Percentiles rank a stretch among this genome's conserved stretches.
phyloP scores from a whole-genome alignment of 2,797 vertebrate species.

The Eidolon dupreanum region DNA sequence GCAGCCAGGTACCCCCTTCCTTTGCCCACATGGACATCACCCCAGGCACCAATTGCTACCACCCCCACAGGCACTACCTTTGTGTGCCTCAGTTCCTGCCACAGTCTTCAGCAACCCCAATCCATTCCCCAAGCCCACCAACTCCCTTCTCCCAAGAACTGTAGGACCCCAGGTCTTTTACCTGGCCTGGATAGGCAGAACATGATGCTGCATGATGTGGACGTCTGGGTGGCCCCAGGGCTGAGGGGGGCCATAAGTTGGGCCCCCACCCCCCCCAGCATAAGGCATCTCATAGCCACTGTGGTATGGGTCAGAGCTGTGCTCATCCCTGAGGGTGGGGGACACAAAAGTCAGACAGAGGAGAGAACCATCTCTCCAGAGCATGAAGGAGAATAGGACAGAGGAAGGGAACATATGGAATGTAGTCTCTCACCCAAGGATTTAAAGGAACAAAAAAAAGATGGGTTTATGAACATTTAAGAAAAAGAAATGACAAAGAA shows the following conservation, averaged over 20 bases:
- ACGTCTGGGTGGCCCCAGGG: constrained; percentile 95
- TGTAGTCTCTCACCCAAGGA: neutral
- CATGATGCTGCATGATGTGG: constrained; percentile 95
- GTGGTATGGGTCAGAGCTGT: constrained; percentile 94
- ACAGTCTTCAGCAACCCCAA: neutral
- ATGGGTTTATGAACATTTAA: neutral
- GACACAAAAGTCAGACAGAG: constrained; percentile 59
- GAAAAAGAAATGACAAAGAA: neutral
- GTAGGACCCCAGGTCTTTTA: constrained; percentile 78
- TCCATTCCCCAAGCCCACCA: neutral
- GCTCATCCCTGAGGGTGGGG: constrained; percentile 91
- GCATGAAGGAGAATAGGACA: neutral
- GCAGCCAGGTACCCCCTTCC: constrained; percentile 45
- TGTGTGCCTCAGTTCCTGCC: neutral
- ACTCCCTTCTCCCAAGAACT: neutral
- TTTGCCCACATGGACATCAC: neutral
- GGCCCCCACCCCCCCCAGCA: constrained; percentile 90
- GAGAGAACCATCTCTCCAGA: constrained; percentile 19
- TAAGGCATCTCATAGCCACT: constrained; percentile 95
- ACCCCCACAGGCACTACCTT: neutral
- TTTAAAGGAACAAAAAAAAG: neutral
- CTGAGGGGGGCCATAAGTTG: constrained; percentile 94
- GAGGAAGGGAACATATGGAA: neutral
- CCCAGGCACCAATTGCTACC: neutral
- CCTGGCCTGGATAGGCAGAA: constrained; percentile 96